A percentile compares a stretch with the other conserved stretches of the same genome.
Evolutionary conservation across 92 coral and sea anemone genomes (phyloP).

Genomic region (Phymanthus crucifer): DNA sequence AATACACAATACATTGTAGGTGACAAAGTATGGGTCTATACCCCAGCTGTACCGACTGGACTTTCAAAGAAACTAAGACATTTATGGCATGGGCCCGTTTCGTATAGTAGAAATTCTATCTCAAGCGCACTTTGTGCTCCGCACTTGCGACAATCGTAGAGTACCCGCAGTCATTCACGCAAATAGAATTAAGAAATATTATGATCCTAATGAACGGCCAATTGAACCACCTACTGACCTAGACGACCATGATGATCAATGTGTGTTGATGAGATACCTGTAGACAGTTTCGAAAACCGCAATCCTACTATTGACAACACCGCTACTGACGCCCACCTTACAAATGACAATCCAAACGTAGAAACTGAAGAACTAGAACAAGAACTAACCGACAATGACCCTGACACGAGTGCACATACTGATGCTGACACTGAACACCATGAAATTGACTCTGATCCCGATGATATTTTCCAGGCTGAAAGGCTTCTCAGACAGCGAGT

Average conservation of each 20-base stretch:
- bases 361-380: too few species aligned
- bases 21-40: constrained; percentile 57
- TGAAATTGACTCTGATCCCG: not conserved
- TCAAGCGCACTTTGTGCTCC: constrained; percentile 38
- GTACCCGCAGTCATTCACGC: constrained; percentile 53
- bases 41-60: constrained; percentile 36
- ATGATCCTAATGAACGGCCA: constrained; percentile 23
- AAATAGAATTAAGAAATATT: constrained; percentile 21
- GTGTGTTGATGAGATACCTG: constrained; percentile 44
- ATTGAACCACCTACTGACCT: not conserved
- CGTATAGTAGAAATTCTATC: constrained; percentile 44
- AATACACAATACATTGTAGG: constrained; percentile 44
- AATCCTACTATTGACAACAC: not conserved
- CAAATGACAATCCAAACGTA: too few species aligned
- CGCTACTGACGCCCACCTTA: not conserved
- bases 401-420: too few species aligned
- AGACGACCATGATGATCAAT: constrained; percentile 17
- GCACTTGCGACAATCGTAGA: constrained; percentile 58
- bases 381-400: not conserved
- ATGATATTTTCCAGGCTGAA: constrained; percentile 40
- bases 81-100: constrained; percentile 56
- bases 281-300: constrained; percentile 25
- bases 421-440: not conserved
- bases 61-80: constrained; percentile 50
- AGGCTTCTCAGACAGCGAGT: constrained; percentile 32